Conservation (phyloP, 2,888 invertebrate species). For the Phaedon cochleariae region DNA sequence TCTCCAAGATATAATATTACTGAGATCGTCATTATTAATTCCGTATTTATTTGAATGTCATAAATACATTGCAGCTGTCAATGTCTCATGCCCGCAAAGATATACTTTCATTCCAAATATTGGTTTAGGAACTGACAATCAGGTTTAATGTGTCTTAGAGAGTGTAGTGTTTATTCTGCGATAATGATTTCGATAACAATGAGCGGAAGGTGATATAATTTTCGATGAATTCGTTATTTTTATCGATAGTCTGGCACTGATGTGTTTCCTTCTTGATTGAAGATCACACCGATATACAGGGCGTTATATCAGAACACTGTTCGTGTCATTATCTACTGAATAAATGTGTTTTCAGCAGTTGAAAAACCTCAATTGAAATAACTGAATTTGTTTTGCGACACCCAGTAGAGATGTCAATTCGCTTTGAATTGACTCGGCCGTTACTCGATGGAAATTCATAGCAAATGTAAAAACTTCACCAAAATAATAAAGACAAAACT, state of each 20-base stretch:
- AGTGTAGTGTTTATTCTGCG: slow-evolving; percentile 48
- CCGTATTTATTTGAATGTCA: slow-evolving; percentile 49
- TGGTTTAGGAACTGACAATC: slow-evolving; percentile 52
- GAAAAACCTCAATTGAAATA: too few relatives aligned
- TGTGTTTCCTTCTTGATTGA: not conserved
- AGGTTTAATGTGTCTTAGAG: slow-evolving; percentile 49
- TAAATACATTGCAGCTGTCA: slow-evolving; percentile 51
- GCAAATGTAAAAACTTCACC: too few relatives aligned
- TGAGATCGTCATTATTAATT: slow-evolving; percentile 46
- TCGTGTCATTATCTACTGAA: too few relatives aligned
- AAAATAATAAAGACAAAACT: too few relatives aligned
- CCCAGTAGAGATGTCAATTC: too few relatives aligned
- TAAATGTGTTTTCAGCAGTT: too few relatives aligned
- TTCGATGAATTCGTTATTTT: slow-evolving; percentile 42
- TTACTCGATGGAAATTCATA: too few relatives aligned
- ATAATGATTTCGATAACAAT: slow-evolving; percentile 50
- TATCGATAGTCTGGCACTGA: slow-evolving; percentile 21
- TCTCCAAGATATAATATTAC: slow-evolving; percentile 40
- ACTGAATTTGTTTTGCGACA: too few relatives aligned
- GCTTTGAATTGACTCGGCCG: too few relatives aligned
- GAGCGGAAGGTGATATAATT: slow-evolving; percentile 44
- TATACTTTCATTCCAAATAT: slow-evolving; percentile 53
- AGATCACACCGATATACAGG: too few relatives aligned
- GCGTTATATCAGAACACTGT: too few relatives aligned
- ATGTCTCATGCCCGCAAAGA: slow-evolving; percentile 50